These are phyloP conservation scores for Lophura nycthemera DNA, from an alignment of 2,113 vertebrate genomes.

Conservation along the genomic window DNA sequence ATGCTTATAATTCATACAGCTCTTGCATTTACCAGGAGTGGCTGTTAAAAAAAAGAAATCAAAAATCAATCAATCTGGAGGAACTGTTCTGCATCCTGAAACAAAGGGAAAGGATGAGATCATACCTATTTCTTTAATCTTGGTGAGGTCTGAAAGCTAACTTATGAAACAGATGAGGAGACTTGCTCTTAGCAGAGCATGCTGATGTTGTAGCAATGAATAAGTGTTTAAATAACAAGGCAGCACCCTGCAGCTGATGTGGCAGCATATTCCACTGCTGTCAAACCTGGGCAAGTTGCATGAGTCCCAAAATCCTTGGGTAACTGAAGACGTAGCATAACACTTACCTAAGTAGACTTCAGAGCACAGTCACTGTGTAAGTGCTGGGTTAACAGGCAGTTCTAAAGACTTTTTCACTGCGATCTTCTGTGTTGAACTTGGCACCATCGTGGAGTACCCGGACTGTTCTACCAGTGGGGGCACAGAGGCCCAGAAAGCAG, in stretches of 20 bases:
- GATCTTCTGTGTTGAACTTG: conserved; percentile 46
- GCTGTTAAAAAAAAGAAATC: background rate
- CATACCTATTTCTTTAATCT: conserved; percentile 50
- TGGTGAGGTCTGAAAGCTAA: conserved; percentile 26
- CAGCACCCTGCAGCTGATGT: conserved; percentile 36
- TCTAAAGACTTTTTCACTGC: background rate
- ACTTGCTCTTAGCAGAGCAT: background rate
- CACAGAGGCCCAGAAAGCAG: conserved; percentile 14
- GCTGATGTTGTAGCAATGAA: conserved; percentile 36
- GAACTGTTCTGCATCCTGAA: conserved; percentile 59
- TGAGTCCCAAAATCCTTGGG: background rate
- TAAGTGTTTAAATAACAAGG: background rate
- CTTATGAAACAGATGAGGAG: conserved; percentile 21
- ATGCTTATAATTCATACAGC: conserved; percentile 1
- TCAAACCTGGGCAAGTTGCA: background rate
- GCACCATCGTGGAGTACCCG: background rate
- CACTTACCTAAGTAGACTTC: background rate
- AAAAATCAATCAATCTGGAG: conserved; percentile 29
- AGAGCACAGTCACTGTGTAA: background rate
- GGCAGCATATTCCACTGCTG: background rate
- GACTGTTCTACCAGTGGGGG: background rate
- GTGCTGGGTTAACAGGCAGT: background rate
- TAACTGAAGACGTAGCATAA: background rate
- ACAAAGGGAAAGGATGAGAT: conserved; percentile 67
- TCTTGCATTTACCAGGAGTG: background rate